phyloP scores from a whole-genome alignment of 2,888 invertebrate genomes.

The Macaria liturata region DNA sequence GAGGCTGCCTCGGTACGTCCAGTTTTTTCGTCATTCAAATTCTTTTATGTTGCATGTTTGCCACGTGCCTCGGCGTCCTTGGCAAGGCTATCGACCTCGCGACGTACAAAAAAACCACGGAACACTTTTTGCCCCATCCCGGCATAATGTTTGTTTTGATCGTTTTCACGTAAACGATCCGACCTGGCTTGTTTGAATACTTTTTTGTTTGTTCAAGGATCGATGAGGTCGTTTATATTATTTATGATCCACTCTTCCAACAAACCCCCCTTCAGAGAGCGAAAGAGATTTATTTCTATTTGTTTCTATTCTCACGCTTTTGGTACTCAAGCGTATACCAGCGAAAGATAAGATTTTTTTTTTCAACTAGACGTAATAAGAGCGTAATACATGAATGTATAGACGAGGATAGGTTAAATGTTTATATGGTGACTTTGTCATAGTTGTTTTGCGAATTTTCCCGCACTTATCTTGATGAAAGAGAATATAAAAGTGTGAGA shows the following conservation, averaged over 20 bases:
- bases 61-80: slow-evolving; percentile 78
- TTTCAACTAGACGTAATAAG: too few relatives aligned
- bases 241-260: slow-evolving; percentile 46
- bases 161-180: slow-evolving; percentile 72
- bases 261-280: slow-evolving; percentile 30
- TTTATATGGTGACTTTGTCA: too few relatives aligned
- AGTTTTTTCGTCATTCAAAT: slow-evolving; percentile 58
- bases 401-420: too few relatives aligned
- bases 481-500: slow-evolving; percentile 25
- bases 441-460: too few relatives aligned
- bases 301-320: not conserved
- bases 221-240: slow-evolving; percentile 59
- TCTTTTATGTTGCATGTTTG: slow-evolving; percentile 49
- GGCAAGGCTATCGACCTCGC: slow-evolving; percentile 70
- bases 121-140: slow-evolving; percentile 66
- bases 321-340: too few relatives aligned
- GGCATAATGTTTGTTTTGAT: slow-evolving; percentile 77
- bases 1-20: slow-evolving; percentile 32
- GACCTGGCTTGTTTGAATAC: slow-evolving; percentile 56
- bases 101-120: slow-evolving; percentile 60
- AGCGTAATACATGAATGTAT: too few relatives aligned
- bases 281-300: slow-evolving; percentile 20
- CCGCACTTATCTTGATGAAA: not conserved
- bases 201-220: slow-evolving; percentile 50
- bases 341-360: too few relatives aligned